Evolutionary conservation across 2,113 vertebrate species (phyloP), one percentile per base, ranked within the genome.

Genomic region (Brachyhypopomus occidentalis): DNA sequence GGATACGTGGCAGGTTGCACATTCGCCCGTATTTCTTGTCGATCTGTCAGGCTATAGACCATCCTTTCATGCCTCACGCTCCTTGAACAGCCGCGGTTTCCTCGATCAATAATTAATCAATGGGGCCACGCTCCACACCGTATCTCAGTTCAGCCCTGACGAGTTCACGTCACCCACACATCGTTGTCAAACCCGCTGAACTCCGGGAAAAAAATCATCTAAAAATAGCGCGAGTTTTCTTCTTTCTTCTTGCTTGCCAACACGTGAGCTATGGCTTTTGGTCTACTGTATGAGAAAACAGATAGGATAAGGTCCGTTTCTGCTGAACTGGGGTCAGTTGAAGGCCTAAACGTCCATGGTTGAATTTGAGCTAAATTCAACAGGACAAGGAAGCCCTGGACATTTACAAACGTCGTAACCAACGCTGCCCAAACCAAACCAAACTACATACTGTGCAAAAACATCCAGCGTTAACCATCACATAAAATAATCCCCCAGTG

Each of bases 71-170:
- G 12, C 25, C 60, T 67, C 38, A 14, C 16, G 19, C 22, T 48
- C 38, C n/a, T 25, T 14, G 45, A 77, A 66, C 22, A 52, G 62
- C 30, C 23, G 12, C 34, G 3, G 48, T 67, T 27, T 67, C 30
- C 66, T 45, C 12, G 45, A 16, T 77, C 23, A 77, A 77, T 77
- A 77, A 77, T 77, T 66, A 6, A 77, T 77, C 41, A 52, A 41
- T 60, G 22, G n/a, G 20, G 62, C 75, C 60, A 77, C 67, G 55
- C 7, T 8, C 45, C 45, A 23, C 41, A 17, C 25, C 27, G n/a
- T 30, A 77, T 52, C 45, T 11, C 45, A 52, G 45, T 11, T 11
- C 9, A 52, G 45, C 45, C 9, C 9, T 14, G 45, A 52, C 1
- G 45, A 52, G 45, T 52, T 52, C 36, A 67, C 41, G 16, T 14